Percentiles rank a stretch among this genome's conserved stretches.
phyloP scores from a whole-genome alignment of 2,113 vertebrate species.

The Variabilichromis moorii region DNA sequence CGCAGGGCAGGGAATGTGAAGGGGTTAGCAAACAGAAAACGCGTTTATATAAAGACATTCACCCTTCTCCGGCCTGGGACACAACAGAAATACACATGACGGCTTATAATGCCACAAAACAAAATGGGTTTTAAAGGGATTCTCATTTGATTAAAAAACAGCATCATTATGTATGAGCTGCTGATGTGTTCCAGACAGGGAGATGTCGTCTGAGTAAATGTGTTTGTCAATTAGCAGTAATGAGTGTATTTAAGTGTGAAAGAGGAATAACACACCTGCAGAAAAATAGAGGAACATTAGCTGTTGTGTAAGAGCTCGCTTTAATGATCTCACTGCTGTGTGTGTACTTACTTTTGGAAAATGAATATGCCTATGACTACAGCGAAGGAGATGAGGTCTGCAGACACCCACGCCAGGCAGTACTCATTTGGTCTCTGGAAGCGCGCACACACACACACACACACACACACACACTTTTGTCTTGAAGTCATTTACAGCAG shows the following conservation, averaged over 20 bases:
- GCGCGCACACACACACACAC: too few relatives aligned
- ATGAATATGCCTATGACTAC: conserved; percentile 89
- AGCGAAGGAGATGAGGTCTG: conserved; percentile 87
- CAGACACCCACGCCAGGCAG: conserved; percentile 84
- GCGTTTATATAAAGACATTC: not conserved
- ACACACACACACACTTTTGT: not conserved
- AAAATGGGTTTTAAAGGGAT: not conserved
- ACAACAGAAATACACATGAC: not conserved
- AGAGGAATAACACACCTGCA: not conserved
- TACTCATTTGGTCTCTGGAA: conserved; percentile 87
- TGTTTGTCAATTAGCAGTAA: not conserved
- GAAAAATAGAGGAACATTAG: conserved; percentile 44
- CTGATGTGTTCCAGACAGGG: not conserved
- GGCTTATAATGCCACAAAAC: not conserved
- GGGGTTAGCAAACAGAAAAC: not conserved
- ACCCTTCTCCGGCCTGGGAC: not conserved
- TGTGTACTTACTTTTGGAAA: conserved; percentile 91
- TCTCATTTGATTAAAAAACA: not conserved
- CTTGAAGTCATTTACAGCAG: not conserved
- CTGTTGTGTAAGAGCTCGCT: not conserved
- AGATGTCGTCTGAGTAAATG: not conserved
- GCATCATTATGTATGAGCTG: not conserved
- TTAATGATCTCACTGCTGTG: not conserved
- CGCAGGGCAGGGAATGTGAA: not conserved
- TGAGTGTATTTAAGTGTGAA: not conserved